phyloP scores from a whole-genome alignment of 2,113 vertebrate species.

The Rhizomys pruinosus region DNA sequence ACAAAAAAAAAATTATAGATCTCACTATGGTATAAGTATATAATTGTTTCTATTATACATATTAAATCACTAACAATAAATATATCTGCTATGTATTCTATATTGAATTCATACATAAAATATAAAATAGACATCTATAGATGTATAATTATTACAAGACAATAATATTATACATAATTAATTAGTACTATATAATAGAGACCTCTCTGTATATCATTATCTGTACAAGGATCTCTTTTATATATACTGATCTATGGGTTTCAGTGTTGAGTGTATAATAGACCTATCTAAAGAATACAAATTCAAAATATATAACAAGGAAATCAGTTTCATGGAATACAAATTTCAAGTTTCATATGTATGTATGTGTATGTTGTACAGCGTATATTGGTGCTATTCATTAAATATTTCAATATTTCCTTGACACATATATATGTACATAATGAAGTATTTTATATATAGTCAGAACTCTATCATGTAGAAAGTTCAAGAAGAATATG shows the following conservation, averaged over 20 bases:
- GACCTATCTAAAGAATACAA: not conserved
- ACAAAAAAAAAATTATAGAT: too few relatives aligned
- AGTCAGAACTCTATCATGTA: not conserved
- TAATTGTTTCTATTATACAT: not conserved
- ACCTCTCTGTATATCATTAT: not conserved
- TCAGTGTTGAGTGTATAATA: not conserved
- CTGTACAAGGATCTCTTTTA: not conserved
- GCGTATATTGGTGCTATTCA: not conserved
- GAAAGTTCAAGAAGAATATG: not conserved
- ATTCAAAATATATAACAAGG: not conserved
- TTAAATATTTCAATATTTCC: not conserved
- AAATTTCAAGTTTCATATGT: not conserved
- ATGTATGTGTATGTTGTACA: not conserved
- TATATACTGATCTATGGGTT: not conserved
- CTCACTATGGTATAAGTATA: not conserved
- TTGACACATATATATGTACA: not conserved
- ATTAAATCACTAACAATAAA: not conserved
- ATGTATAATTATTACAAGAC: not conserved
- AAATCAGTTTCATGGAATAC: not conserved
- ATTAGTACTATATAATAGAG: not conserved
- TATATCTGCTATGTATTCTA: not conserved
- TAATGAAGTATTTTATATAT: not conserved
- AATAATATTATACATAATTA: not conserved
- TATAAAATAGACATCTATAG: not conserved
- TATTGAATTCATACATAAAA: not conserved